A percentile compares a stretch with the other conserved stretches of the same genome.
phyloP scores from a whole-genome alignment of 2,113 vertebrate species.

The Hystrix brachyura region DNA sequence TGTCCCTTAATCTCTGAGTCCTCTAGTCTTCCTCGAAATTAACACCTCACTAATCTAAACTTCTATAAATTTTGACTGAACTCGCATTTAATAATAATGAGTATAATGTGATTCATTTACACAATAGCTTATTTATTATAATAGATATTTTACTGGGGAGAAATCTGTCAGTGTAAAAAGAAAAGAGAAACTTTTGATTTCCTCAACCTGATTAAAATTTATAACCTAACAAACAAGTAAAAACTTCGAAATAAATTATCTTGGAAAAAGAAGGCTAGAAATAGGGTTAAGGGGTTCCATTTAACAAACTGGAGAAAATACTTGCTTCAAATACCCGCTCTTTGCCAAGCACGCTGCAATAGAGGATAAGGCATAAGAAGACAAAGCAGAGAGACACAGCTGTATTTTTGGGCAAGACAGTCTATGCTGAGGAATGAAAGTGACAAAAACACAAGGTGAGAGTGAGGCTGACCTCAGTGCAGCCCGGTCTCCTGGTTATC shows the following conservation, averaged over 20 bases:
- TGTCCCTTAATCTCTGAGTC: neutral
- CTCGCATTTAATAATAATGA: neutral
- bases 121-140: neutral
- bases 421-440: neutral
- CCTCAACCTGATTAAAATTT: neutral
- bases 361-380: neutral
- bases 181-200: conserved; percentile 24
- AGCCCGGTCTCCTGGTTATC: neutral
- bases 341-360: neutral
- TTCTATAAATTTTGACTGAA: neutral
- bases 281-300: neutral
- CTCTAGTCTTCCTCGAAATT: conserved; percentile 46
- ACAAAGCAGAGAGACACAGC: neutral
- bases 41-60: neutral
- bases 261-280: conserved; percentile 6
- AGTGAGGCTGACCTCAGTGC: neutral
- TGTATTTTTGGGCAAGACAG: neutral
- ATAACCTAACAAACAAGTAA: neutral
- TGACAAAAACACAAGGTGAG: neutral
- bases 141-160: neutral
- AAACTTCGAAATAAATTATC: neutral
- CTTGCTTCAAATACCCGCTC: neutral
- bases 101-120: neutral
- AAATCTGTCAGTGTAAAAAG: neutral
- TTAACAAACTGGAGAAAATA: neutral